Conservation (phyloP, 2,797 vertebrate genomes). For the Periophthalmus magnuspinnatus region DNA sequence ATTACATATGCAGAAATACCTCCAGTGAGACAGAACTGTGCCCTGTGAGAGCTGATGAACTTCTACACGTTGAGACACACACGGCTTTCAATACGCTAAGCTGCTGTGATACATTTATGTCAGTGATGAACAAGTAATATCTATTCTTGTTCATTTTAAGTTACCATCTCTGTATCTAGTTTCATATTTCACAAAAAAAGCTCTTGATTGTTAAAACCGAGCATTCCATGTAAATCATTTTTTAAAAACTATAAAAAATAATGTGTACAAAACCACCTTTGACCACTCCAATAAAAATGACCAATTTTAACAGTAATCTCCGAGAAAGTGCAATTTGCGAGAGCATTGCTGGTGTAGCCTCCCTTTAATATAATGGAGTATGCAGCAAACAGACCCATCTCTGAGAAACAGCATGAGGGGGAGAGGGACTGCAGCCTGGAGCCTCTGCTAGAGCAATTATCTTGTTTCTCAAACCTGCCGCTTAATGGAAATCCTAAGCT, state of each 20-base stretch:
- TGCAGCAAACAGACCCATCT: constrained; percentile 36
- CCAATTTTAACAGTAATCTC: background rate
- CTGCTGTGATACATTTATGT: background rate
- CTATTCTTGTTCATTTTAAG: background rate
- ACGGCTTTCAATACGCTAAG: too few relatives aligned
- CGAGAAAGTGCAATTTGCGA: constrained; percentile 7
- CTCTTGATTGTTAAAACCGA: background rate
- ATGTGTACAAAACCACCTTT: background rate
- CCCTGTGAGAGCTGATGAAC: too few relatives aligned
- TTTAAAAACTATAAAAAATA: background rate
- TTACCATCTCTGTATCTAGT: background rate
- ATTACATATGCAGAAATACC: too few relatives aligned
- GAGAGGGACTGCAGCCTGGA: constrained; percentile 46
- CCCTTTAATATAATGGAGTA: constrained; percentile 20
- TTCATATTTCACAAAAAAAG: constrained; percentile 3
- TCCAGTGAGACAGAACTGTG: too few relatives aligned
- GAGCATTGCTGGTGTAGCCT: background rate
- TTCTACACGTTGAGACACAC: too few relatives aligned
- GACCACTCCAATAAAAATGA: background rate
- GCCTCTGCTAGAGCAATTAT: constrained; percentile 77
- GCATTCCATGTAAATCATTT: background rate
- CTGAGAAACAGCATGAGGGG: constrained; percentile 47
- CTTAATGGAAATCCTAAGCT: constrained; percentile 72
- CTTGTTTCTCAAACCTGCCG: constrained; percentile 75
- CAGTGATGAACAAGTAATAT: background rate